Evolutionary conservation across 2,797 vertebrate genomes (phyloP), one percentile per base, ranked within the genome.

Genomic region (Neosilurus mollespiculum): DNA sequence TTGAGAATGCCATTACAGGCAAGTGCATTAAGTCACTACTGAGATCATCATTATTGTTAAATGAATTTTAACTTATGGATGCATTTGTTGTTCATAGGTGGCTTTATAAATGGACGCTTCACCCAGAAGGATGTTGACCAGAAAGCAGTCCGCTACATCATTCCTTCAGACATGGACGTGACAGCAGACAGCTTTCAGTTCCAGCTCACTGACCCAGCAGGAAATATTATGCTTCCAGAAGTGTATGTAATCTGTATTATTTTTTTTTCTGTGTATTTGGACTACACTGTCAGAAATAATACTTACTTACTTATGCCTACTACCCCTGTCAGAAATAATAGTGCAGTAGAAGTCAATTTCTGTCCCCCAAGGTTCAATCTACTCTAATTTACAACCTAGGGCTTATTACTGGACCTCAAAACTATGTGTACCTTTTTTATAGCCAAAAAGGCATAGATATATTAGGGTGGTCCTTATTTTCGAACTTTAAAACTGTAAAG

Each of bases 141-240:
- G 82, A 79, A 85, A 26, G 87, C 89, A 0, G 87, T 94, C 75
- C 71, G 90, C 18, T 94, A 92, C 12, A 18, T 94, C 75, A 86
- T 95, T 85, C 94, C 91, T 9, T 73, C 84, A 0, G 92, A 91
- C n/a, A 2, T 70, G 87, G 90, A 94, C 70, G 91, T 92, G 88
- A 94, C 90, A 9, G 88, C 80, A 30, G 92, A 95, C 90, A 93
- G 90, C 86, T 96, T 93, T 87, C 87, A 92, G 91, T 93, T 94
- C 85, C 85, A 90, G 78, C 89, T 93, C 73, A 92, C 81, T 2
- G 93, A 96, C 75, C 89, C 88, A 0, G 88, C 93, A 0, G 93
- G 94, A 87, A 95, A 94, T 87, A 24, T 88, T 16, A 84, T 85
- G n/a, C 80, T 89, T 69, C 91, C 94, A 24, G 87, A 94, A 51